A percentile compares a stretch with the other conserved stretches of the same genome.
These are phyloP conservation scores for Lordiphosa mommai DNA, from an alignment of 1,140 invertebrate genomes.

Conservation along the genomic window DNA sequence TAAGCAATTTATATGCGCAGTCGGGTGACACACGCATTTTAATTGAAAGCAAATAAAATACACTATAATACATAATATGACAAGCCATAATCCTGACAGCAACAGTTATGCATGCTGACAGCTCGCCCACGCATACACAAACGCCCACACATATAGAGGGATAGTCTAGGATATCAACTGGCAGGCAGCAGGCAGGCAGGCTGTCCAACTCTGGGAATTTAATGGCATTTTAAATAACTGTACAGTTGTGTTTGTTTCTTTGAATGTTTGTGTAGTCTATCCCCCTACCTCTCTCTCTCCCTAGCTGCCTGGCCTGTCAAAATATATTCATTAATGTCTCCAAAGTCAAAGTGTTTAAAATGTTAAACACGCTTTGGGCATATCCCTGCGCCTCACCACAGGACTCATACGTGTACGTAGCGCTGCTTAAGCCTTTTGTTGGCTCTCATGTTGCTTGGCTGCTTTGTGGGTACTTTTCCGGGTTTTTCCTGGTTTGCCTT, in stretches of 20 bases:
- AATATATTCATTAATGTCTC: slow-evolving; percentile 68
- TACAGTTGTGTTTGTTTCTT: slow-evolving; percentile 8
- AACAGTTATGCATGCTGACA: slow-evolving; percentile 72
- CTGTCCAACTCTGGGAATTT: slow-evolving; percentile 47
- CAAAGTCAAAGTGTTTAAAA: slow-evolving; percentile 68
- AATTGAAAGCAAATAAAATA: slow-evolving; percentile 77
- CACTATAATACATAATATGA: slow-evolving; percentile 72
- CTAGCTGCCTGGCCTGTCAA: slow-evolving; percentile 11
- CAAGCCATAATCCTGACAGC: slow-evolving; percentile 73
- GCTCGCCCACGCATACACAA: slow-evolving; percentile 24
- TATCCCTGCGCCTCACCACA: slow-evolving; percentile 15
- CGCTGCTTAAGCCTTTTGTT: slow-evolving; percentile 27
- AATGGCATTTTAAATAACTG: slow-evolving; percentile 73
- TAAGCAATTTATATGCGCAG: slow-evolving; percentile 67
- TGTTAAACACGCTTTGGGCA: slow-evolving; percentile 55
- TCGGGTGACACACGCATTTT: slow-evolving; percentile 67
- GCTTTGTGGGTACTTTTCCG: slow-evolving; percentile 2
- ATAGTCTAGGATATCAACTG: slow-evolving; percentile 14
- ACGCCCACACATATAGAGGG: background rate
- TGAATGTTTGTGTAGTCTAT: background rate
- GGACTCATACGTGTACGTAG: background rate
- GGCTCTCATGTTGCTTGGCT: slow-evolving; percentile 3
- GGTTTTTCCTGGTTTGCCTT: slow-evolving; percentile 27
- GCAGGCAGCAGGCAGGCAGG: slow-evolving; percentile 37
- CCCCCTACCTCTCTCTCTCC: background rate